Conservation (phyloP, 2,113 vertebrate species). For the Bettongia penicillata region DNA sequence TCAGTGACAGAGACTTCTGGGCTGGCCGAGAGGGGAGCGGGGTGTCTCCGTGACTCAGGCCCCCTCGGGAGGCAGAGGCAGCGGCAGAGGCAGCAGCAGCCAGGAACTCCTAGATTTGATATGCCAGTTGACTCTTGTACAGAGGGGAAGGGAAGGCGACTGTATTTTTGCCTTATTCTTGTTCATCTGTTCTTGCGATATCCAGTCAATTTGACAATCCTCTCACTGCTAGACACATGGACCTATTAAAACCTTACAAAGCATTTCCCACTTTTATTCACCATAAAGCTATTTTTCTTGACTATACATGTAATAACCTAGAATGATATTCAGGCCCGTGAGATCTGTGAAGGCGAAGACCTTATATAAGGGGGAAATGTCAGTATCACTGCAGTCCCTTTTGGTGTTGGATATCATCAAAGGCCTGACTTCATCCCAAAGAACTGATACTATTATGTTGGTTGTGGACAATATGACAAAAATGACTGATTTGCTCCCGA, state of each 20-base stretch:
- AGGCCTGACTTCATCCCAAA: not conserved
- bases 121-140: not conserved
- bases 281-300: not conserved
- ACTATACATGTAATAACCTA: not conserved
- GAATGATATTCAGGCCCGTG: not conserved
- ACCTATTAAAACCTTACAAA: not conserved
- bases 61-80: too few relatives aligned
- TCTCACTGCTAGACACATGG: not conserved
- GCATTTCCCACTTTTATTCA: not conserved
- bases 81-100: too few relatives aligned
- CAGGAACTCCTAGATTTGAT: too few relatives aligned
- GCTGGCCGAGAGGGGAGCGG: too few relatives aligned
- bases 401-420: not conserved
- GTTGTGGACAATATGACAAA: not conserved
- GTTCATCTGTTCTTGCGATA: not conserved
- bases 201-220: not conserved
- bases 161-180: not conserved
- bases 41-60: too few relatives aligned
- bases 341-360: not conserved
- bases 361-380: not conserved
- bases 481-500: not conserved
- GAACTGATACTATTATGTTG: not conserved
- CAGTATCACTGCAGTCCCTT: not conserved
- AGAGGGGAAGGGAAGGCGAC: accelerated
- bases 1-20: too few relatives aligned